A percentile compares a stretch with the other conserved stretches of the same genome.
These are phyloP conservation scores for Arrhopalites spinosus DNA, from an alignment of 2,888 invertebrate genomes.

Conservation along the genomic window DNA sequence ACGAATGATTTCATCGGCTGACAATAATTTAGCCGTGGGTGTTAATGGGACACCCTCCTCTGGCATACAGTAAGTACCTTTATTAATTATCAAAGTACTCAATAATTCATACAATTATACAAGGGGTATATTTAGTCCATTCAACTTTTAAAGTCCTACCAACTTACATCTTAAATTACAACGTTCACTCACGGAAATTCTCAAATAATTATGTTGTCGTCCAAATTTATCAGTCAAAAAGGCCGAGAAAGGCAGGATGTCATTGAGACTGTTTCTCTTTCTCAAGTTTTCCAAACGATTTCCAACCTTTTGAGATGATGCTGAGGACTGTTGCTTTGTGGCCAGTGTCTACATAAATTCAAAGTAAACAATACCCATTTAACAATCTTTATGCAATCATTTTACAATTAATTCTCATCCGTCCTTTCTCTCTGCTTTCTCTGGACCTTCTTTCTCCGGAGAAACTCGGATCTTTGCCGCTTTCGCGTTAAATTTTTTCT, in stretches of 20 bases:
- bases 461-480: background rate
- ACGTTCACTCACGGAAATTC: constrained; percentile 93
- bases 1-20: constrained; percentile 78
- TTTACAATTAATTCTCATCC: background rate
- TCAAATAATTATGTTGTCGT: constrained; percentile 86
- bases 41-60: constrained; percentile 88
- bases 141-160: background rate
- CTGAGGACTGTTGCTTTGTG: background rate
- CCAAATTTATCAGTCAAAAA: constrained; percentile 80
- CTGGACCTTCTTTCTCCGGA: too few relatives aligned
- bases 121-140: too few relatives aligned
- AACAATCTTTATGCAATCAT: background rate
- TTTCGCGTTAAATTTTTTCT: background rate
- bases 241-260: constrained; percentile 57
- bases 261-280: constrained; percentile 7
- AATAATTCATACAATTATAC: too few relatives aligned
- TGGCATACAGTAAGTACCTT: constrained; percentile 98
- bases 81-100: constrained; percentile 27
- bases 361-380: background rate
- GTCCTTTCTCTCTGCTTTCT: background rate
- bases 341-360: constrained; percentile 5
- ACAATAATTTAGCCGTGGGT: constrained; percentile 73
- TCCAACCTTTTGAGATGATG: background rate
- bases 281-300: constrained; percentile 27
- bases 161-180: constrained; percentile 95